Percentiles rank a stretch among this genome's conserved stretches.
phyloP scores from a whole-genome alignment of 2,113 vertebrate species.

The Carassius auratus region DNA sequence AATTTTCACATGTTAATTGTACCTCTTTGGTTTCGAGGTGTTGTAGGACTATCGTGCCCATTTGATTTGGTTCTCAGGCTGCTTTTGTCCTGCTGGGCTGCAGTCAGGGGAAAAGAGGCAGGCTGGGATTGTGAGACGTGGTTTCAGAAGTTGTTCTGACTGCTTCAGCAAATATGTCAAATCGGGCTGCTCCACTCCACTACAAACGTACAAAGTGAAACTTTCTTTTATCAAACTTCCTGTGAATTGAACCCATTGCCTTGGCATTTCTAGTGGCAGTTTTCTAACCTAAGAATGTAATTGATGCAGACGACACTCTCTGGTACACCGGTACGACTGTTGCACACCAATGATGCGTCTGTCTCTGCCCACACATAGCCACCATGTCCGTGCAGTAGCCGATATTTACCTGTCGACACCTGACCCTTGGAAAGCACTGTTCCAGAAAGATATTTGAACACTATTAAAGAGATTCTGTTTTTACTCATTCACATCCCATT shows the following conservation, averaged over 20 bases:
- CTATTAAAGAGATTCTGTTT: neutral
- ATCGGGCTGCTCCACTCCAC: slow-evolving; percentile 56
- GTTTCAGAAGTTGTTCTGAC: slow-evolving; percentile 44
- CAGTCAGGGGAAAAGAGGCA: neutral
- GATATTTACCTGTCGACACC: slow-evolving; percentile 61
- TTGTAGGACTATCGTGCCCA: neutral
- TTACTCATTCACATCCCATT: neutral
- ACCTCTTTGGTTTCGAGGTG: slow-evolving; percentile 4
- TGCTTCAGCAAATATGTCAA: slow-evolving; percentile 62
- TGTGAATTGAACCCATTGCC: neutral
- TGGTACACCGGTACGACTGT: slow-evolving; percentile 52
- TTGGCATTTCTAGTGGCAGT: neutral
- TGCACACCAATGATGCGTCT: slow-evolving; percentile 58
- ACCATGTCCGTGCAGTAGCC: slow-evolving; percentile 58
- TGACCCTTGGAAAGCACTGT: slow-evolving; percentile 67
- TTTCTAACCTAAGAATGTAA: slow-evolving; percentile 65
- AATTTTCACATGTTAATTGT: neutral
- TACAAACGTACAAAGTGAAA: slow-evolving; percentile 30
- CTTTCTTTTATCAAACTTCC: too few relatives aligned
- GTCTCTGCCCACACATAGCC: slow-evolving; percentile 68
- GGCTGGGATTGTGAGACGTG: neutral
- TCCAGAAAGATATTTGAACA: slow-evolving; percentile 12
- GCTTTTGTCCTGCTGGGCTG: neutral
- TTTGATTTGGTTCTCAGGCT: neutral
- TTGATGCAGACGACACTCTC: slow-evolving; percentile 64